phyloP scores from a whole-genome alignment of 2,113 vertebrate genomes.

The Rattus rattus region DNA sequence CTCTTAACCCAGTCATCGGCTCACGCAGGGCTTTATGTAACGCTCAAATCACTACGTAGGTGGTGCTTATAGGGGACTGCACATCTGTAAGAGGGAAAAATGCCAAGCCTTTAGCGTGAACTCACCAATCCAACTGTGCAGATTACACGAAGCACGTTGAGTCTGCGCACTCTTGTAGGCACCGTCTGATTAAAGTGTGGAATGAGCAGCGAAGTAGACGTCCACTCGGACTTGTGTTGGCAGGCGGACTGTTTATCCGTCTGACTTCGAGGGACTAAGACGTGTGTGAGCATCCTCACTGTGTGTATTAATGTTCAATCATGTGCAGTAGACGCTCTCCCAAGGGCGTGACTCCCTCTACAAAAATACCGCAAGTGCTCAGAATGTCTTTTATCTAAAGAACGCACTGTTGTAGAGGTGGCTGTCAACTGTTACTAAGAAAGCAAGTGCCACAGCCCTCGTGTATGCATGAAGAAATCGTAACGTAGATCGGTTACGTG shows the following conservation, averaged over 20 bases:
- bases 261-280: background rate
- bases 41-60: slow-evolving; percentile 24
- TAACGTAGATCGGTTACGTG: background rate
- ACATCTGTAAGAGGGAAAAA: slow-evolving; percentile 52
- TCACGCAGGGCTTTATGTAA: background rate
- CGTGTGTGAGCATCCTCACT: background rate
- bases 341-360: background rate
- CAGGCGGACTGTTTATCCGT: background rate
- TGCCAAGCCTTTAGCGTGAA: background rate
- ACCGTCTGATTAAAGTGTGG: slow-evolving; percentile 36
- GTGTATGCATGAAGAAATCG: slow-evolving; percentile 38
- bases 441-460: background rate
- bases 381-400: slow-evolving; percentile 60
- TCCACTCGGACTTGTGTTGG: background rate
- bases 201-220: background rate
- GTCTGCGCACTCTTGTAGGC: background rate
- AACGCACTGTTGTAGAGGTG: slow-evolving; percentile 47
- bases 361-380: slow-evolving; percentile 41
- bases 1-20: background rate
- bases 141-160: background rate
- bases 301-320: background rate
- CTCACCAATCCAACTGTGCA: slow-evolving; percentile 23
- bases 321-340: background rate
- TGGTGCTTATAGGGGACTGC: background rate
- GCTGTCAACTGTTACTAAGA: background rate